These are phyloP conservation scores for Monoplex corrugatus DNA, from an alignment of 2,888 invertebrate species.

Conservation along the genomic window DNA sequence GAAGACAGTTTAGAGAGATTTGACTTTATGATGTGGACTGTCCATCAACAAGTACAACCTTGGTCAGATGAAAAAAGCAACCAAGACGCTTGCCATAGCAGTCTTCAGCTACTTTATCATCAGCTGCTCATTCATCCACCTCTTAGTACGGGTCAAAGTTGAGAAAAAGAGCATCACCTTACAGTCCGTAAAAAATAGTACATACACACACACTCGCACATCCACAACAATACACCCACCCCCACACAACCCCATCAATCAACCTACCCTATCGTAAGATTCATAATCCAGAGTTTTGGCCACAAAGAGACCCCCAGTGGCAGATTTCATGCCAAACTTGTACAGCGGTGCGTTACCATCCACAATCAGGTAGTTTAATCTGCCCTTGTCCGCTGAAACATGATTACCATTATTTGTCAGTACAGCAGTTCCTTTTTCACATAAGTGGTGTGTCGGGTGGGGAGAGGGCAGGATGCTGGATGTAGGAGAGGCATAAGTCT, in stretches of 20 bases:
- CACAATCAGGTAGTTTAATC: slow-evolving; percentile 99
- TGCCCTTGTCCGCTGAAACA: slow-evolving; percentile 88
- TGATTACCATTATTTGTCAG: background rate
- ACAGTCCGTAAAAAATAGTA: no score
- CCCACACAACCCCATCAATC: background rate
- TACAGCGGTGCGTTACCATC: slow-evolving; percentile 95
- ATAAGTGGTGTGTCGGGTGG: no score
- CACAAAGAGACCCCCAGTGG: slow-evolving; percentile 99
- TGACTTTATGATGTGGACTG: no score
- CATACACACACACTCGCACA: background rate
- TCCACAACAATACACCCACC: background rate
- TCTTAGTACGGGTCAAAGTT: no score
- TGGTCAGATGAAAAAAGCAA: no score
- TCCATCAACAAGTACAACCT: no score
- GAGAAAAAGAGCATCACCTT: no score
- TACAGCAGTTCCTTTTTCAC: background rate
- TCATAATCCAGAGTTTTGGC: slow-evolving; percentile 98
- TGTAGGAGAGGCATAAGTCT: background rate
- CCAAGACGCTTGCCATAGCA: no score
- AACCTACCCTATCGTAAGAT: slow-evolving; percentile 90
- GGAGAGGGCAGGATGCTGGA: no score
- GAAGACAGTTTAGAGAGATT: no score
- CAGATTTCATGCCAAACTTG: slow-evolving; percentile 95
- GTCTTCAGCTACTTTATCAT: no score
- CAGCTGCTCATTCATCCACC: no score